Evolutionary conservation across 2,888 invertebrate species (phyloP), one percentile per base, ranked within the genome.

Genomic region (Chrysodeixis includens): DNA sequence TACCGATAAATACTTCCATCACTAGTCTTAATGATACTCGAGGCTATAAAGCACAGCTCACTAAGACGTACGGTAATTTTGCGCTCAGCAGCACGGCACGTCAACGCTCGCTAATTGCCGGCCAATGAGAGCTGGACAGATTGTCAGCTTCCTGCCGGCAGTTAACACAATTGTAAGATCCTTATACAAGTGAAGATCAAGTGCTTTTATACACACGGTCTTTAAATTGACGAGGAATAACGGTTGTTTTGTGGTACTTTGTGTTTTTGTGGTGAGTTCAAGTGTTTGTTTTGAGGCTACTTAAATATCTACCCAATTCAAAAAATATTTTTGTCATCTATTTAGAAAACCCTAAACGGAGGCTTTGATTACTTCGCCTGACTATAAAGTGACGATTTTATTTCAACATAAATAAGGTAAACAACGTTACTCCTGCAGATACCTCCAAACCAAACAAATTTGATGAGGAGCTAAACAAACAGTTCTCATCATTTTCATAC

Each of bases 61-160:
- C n/a, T n/a, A 40, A 40, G n/a, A 40, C 14, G 18, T 16, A 18
- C 46, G 1, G 46, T 49, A 49, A 40, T 40, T 18, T 49, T 49
- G 7, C 20, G 46, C 46, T 49, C 20, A 49, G 9, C 9, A 49
- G 10, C 46, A 20, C 26, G 22, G 62, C 32, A 56, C 26, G 69
- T 63, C 69, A 64, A 70, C 66, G 62, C 44, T 66, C 61, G 56
- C 56, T 75, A 72, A 78, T 78, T 77, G 70, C 12, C 52, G 57
- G 52, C 57, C 78, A 78, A 78, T 71, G 46, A 56, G 60, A 66
- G 52, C 68, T 53, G 14, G 49, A 18, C 16, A 30, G 71, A 76
- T 71, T 60, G 72, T 16, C 44, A 54, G 66, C 44, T 71, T 73
- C 76, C 73, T 76, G 65, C 30, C 62, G 60, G 14, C 49, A 35